A percentile compares a stretch with the other conserved stretches of the same genome.
Evolutionary conservation across 2,797 vertebrate genomes (phyloP).

Genomic region (Crocodylus rhombifer): DNA sequence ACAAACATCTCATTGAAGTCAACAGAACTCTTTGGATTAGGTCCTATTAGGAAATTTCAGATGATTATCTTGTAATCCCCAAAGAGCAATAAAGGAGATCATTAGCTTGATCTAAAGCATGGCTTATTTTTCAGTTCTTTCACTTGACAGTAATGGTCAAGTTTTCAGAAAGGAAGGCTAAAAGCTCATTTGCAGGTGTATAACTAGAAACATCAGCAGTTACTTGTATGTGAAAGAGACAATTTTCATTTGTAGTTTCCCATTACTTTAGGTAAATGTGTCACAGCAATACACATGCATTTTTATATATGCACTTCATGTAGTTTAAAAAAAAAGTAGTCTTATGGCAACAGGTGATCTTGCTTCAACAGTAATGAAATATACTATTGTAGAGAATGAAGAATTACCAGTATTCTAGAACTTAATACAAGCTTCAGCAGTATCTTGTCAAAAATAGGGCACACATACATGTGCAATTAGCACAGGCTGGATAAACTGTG

Average conservation of each 20-base stretch:
- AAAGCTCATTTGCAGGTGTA: neutral
- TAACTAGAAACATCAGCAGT: constrained; percentile 23
- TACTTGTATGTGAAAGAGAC: constrained; percentile 1
- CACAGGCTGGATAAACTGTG: no score
- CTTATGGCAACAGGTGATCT: neutral
- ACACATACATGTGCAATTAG: no score
- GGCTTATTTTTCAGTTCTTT: neutral
- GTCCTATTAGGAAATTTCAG: neutral
- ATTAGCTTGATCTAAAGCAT: rapidly evolving
- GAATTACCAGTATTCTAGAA: neutral
- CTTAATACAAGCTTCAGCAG: constrained; percentile 10
- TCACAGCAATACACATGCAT: constrained; percentile 59
- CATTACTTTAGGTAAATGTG: constrained; percentile 42
- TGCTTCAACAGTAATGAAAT: neutral
- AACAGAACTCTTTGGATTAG: neutral
- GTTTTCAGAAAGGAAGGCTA: neutral
- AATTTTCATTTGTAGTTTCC: constrained; percentile 32
- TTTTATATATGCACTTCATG: constrained; percentile 54
- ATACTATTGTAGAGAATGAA: neutral
- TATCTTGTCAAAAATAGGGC: neutral
- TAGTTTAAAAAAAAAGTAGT: constrained; percentile 9
- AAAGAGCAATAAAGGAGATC: rapidly evolving
- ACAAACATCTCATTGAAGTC: neutral
- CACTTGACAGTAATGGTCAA: neutral
- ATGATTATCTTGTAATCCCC: neutral